Conservation (phyloP, 2,888 invertebrate species). For the Ptilodon capucinus region DNA sequence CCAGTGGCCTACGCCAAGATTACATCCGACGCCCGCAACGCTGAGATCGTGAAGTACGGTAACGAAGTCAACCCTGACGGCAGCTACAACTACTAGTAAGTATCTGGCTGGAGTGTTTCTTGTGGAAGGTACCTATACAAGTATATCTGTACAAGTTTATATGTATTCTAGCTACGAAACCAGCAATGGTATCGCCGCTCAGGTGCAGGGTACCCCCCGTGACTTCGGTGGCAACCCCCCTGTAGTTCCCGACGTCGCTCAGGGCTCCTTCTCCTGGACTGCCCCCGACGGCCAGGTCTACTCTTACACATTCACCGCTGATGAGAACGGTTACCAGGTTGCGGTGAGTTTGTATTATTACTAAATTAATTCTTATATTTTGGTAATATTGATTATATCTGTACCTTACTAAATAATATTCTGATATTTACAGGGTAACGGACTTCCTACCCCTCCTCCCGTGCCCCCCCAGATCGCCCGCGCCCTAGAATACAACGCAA, state of each 20-base stretch:
- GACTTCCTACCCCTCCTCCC: constrained; percentile 75
- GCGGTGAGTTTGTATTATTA: constrained; percentile 51
- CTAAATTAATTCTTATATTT: background rate
- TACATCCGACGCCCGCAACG: constrained; percentile 39
- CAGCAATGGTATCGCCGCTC: constrained; percentile 84
- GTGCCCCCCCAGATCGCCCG: constrained; percentile 73
- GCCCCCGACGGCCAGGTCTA: constrained; percentile 84
- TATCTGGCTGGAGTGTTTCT: constrained; percentile 14
- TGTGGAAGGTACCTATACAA: no score
- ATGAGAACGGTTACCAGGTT: constrained; percentile 87
- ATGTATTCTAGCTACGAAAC: constrained; percentile 79
- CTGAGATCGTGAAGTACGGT: constrained; percentile 57
- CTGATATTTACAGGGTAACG: constrained; percentile 45
- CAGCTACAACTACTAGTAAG: constrained; percentile 79
- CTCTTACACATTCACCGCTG: constrained; percentile 82
- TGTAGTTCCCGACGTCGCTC: constrained; percentile 58
- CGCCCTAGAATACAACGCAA: constrained; percentile 58
- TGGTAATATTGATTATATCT: no score
- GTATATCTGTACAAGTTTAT: background rate
- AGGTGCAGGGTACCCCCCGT: constrained; percentile 80
- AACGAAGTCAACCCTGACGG: constrained; percentile 79
- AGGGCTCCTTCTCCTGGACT: constrained; percentile 80
- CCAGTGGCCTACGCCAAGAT: constrained; percentile 15
- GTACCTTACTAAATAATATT: background rate
- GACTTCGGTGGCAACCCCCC: constrained; percentile 69